Conservation (phyloP, 2,113 vertebrate genomes). For the Talpa occidentalis region DNA sequence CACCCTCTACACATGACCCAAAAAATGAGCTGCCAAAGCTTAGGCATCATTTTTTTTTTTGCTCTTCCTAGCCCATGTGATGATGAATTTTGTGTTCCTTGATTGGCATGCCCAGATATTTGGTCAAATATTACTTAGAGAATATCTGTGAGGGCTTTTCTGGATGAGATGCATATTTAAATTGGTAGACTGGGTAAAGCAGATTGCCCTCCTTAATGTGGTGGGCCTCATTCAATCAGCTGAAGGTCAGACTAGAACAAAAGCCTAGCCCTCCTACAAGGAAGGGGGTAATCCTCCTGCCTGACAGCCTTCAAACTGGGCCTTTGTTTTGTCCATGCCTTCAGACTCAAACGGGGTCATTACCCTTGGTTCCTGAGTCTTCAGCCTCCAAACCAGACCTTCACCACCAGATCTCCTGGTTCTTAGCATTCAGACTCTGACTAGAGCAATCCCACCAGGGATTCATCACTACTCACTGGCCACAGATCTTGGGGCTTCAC, state of each 20-base stretch:
- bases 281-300: not conserved
- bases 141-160: not conserved
- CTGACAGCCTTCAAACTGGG: not conserved
- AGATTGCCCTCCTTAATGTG: not conserved
- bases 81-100: not conserved
- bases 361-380: not conserved
- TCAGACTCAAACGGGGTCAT: not conserved
- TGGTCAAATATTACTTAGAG: not conserved
- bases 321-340: not conserved
- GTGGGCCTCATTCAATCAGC: not conserved
- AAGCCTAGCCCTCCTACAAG: not conserved
- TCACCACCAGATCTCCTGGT: rapidly evolving
- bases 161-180: not conserved
- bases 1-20: not conserved
- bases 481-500: not conserved
- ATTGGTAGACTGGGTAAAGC: not conserved
- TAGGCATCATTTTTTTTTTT: not conserved
- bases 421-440: not conserved
- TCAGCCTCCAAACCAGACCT: not conserved
- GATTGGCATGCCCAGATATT: not conserved
- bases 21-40: not conserved
- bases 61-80: not conserved
- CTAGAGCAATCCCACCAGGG: not conserved
- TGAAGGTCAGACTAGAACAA: not conserved
- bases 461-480: not conserved